Evolutionary conservation across 2,888 invertebrate genomes (phyloP).

Genomic region (Xanthostigma xanthostigma): DNA sequence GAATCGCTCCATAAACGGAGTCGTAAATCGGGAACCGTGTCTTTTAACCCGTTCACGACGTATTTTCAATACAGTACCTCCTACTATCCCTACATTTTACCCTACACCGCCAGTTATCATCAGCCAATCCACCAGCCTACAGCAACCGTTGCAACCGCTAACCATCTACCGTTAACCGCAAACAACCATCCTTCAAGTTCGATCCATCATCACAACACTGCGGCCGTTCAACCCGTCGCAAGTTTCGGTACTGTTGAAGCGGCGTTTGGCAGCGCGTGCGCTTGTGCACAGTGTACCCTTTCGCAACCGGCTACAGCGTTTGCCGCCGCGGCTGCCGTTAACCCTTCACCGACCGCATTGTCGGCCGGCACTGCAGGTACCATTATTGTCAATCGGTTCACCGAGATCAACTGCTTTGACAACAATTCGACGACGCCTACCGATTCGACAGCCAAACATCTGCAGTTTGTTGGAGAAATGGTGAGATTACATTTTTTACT

Average conservation of each 20-base stretch:
- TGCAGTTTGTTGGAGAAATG: slow-evolving; percentile 6
- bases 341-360: not conserved
- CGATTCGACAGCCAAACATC: not conserved
- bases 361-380: slow-evolving; percentile 18
- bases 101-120: slow-evolving; percentile 12
- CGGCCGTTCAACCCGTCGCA: slow-evolving; percentile 6
- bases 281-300: not conserved
- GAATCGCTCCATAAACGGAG: too few species aligned
- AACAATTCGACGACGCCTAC: slow-evolving; percentile 12
- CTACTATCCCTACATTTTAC: slow-evolving; percentile 32
- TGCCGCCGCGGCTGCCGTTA: not conserved
- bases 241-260: slow-evolving; percentile 6
- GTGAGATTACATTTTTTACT: slow-evolving; percentile 1
- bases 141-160: not conserved
- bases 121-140: slow-evolving; percentile 3
- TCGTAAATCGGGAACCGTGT: not conserved
- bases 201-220: not conserved
- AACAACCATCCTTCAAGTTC: not conserved
- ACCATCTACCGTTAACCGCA: not conserved
- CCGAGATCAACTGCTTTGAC: slow-evolving; percentile 33
- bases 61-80: slow-evolving; percentile 31
- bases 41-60: slow-evolving; percentile 27
- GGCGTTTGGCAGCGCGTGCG: slow-evolving; percentile 16
- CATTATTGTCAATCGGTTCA: slow-evolving; percentile 30
- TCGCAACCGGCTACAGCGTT: not conserved